phyloP scores from a whole-genome alignment of 1,140 invertebrate species.

The Drosophila saltans region DNA sequence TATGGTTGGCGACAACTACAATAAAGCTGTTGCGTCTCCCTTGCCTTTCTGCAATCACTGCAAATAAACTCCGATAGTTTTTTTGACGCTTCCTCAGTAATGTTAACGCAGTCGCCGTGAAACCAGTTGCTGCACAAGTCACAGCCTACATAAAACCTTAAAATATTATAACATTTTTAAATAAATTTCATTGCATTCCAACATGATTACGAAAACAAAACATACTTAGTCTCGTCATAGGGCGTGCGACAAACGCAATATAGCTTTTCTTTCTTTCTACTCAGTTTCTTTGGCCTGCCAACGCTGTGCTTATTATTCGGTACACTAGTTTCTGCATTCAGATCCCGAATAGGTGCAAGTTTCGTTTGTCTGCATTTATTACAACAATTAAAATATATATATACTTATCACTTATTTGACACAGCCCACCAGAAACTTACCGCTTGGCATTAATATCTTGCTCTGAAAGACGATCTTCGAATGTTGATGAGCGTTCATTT shows the following conservation, averaged over 20 bases:
- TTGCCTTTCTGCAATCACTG: conserved; percentile 92
- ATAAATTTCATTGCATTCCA: no score
- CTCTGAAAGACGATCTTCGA: conserved; percentile 44
- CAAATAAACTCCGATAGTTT: conserved; percentile 95
- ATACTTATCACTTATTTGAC: background rate
- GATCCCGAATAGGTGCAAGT: conserved; percentile 16
- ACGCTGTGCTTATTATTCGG: conserved; percentile 54
- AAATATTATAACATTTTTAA: conserved; percentile 15
- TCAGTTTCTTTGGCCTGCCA: conserved; percentile 77
- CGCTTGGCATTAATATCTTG: conserved; percentile 48
- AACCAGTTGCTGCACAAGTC: conserved; percentile 99
- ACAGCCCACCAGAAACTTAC: conserved; percentile 13
- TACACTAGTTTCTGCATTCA: conserved; percentile 29
- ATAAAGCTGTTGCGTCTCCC: conserved; percentile 96
- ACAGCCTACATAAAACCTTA: conserved; percentile 98
- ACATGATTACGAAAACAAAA: no score
- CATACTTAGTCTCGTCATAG: conserved; percentile 96
- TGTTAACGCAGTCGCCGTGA: conserved; percentile 97
- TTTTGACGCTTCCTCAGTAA: conserved; percentile 96
- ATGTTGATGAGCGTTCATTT: conserved; percentile 41
- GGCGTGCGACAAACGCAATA: conserved; percentile 97
- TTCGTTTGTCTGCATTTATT: conserved; percentile 23
- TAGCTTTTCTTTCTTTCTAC: conserved; percentile 89
- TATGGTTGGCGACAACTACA: conserved; percentile 98
- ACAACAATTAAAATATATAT: background rate